A percentile compares a stretch with the other conserved stretches of the same genome.
These are phyloP conservation scores for Chaitophorus viminalis DNA, from an alignment of 2,888 invertebrate genomes.

Conservation along the genomic window DNA sequence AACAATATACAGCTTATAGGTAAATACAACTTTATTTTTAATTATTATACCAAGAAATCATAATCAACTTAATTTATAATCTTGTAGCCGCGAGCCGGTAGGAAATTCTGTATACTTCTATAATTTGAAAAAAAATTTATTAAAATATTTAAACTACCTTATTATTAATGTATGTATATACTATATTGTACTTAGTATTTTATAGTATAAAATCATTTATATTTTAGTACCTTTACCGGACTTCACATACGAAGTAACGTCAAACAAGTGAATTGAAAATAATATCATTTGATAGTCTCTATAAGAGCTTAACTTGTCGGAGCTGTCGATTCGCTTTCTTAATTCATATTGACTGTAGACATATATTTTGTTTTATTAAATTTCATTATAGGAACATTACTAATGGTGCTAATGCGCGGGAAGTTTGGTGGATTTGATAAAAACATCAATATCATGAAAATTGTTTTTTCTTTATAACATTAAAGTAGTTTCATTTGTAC, in stretches of 20 bases:
- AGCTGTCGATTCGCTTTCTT: not conserved
- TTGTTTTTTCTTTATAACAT: not conserved
- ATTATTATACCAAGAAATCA: too few species aligned
- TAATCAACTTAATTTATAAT: too few species aligned
- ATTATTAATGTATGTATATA: too few species aligned
- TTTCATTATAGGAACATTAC: not conserved
- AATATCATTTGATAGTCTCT: not conserved
- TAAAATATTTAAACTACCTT: too few species aligned
- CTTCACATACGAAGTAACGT: not conserved
- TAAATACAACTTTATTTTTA: too few species aligned
- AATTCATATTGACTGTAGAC: not conserved
- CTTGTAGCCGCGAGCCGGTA: too few species aligned
- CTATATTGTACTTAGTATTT: too few species aligned
- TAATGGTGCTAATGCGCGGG: not conserved
- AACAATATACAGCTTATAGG: too few species aligned
- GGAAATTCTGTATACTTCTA: too few species aligned
- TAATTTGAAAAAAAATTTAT: too few species aligned
- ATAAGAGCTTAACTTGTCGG: not conserved
- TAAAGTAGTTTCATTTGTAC: not conserved
- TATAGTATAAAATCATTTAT: not conserved
- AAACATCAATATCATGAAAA: not conserved
- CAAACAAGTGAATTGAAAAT: not conserved
- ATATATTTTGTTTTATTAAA: not conserved
- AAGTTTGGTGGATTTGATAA: not conserved
- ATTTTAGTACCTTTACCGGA: not conserved